phyloP scores from a whole-genome alignment of 2,888 invertebrate genomes.

The Tetranychus piercei region DNA sequence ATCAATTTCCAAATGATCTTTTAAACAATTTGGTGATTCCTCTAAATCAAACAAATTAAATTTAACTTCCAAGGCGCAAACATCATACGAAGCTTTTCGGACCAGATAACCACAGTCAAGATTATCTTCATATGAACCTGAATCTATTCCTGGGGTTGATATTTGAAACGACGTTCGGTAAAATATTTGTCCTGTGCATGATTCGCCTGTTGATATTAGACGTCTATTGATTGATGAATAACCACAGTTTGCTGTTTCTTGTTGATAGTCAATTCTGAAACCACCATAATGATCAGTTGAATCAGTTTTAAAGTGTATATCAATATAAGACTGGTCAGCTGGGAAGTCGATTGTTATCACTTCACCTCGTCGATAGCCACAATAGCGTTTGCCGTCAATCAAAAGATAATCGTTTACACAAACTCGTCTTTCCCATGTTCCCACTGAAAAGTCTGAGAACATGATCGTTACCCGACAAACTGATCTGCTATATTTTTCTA shows the following conservation, averaged over 20 bases:
- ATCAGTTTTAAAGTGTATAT: constrained; percentile 24
- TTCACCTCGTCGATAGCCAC: constrained; percentile 18
- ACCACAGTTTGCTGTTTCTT: constrained; percentile 16
- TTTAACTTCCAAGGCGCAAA: constrained; percentile 28
- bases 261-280: constrained; percentile 25
- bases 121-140: constrained; percentile 24
- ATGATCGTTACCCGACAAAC: neutral
- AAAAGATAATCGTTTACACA: constrained; percentile 27
- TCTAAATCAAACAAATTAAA: constrained; percentile 27
- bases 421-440: constrained; percentile 19
- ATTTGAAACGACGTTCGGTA: constrained; percentile 22
- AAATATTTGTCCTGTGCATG: constrained; percentile 12
- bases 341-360: constrained; percentile 25
- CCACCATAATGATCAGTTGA: constrained; percentile 23
- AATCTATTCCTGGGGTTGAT: constrained; percentile 24
- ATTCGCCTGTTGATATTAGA: neutral
- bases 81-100: constrained; percentile 23
- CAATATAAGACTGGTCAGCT: constrained; percentile 17
- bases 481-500: neutral
- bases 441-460: constrained; percentile 27
- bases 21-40: constrained; percentile 26
- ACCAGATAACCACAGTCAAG: constrained; percentile 26
- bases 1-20: constrained; percentile 27
- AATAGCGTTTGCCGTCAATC: constrained; percentile 24
- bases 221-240: neutral